A percentile compares a stretch with the other conserved stretches of the same genome.
phyloP scores from a whole-genome alignment of 2,888 invertebrate genomes.

The Caenorhabditis sinica region DNA sequence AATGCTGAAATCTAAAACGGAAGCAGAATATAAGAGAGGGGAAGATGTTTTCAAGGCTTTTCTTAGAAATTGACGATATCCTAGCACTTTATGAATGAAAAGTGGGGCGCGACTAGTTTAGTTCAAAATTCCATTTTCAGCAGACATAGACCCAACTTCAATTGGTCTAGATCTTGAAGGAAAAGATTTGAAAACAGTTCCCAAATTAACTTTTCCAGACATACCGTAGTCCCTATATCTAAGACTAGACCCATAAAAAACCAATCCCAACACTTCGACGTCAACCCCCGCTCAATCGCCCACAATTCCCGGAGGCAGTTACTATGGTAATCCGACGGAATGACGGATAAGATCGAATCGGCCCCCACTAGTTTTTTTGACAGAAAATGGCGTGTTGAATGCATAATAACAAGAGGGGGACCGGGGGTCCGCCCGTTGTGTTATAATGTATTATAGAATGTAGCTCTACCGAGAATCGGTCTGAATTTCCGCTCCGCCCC shows the following conservation, averaged over 20 bases:
- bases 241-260: too few species aligned
- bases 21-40: conserved; percentile 26
- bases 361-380: neutral
- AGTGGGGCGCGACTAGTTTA: neutral
- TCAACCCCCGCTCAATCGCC: too few species aligned
- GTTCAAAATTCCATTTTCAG: conserved; percentile 14
- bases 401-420: too few species aligned
- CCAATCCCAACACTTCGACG: too few species aligned
- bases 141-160: neutral
- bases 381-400: neutral
- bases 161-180: neutral
- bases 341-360: conserved; percentile 47
- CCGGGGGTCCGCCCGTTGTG: too few species aligned
- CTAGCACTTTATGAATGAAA: conserved; percentile 23
- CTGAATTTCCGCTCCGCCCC: conserved; percentile 12
- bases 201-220: too few species aligned
- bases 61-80: conserved; percentile 30
- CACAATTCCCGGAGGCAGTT: conserved; percentile 3
- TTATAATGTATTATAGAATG: neutral
- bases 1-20: conserved; percentile 1
- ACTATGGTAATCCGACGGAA: conserved; percentile 34
- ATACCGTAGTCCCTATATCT: too few species aligned
- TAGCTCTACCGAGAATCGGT: too few species aligned
- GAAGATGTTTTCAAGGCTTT: conserved; percentile 25
- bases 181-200: neutral